Base-by-base conservation (phyloP, 2,113 vertebrate genomes). In the Zosterops lateralis region DNA sequence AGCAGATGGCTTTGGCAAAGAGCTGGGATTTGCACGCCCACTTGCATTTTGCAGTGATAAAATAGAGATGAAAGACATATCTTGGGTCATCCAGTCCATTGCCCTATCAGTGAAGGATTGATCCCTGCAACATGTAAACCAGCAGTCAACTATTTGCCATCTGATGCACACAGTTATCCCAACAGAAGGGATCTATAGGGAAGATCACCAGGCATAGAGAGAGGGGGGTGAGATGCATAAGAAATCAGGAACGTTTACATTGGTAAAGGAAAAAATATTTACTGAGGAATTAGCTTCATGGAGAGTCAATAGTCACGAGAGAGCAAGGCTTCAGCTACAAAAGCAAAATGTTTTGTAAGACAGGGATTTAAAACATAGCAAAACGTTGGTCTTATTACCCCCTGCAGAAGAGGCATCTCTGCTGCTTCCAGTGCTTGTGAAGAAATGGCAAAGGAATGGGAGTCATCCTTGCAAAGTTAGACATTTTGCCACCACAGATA, bases 1-100 rank as follows among this genome's bases (percentile, higher is more conserved):
- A 96, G 96, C 96, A 96, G 96, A 96, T 96, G 96, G 95, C 96
- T 93, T 94, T 96, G 95, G 96, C 96, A 95, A 92, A 94, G 89
- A 96, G 76, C 65, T 93, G 64, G 53, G 61, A 93, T 93, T 96
- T 96, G 84, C 94, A 96, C 95, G 68, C 96, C 96, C 61, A 96
- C 96, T 94, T 94, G 76, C 86, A 75, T 96, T 96, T 96, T 96
- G 76, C 95, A 93, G 73, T 61, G 92, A 94, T 94, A 95, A 95
- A 96, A 96, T 94, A 96, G 92, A 95, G 94, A 97, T 95, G 93
- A 95, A 96, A 96, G 93, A 94, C 85, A 47, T 73, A 83, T 92
- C 93, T 96, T 73, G 28, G 95, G 95, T 89, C 87, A 57, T 73
- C 77, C 79, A 90, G 95, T 88, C 95, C 85, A 56, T 13, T 87